Conservation (phyloP, 1,140 invertebrate species). For the Gryon sp. region DNA sequence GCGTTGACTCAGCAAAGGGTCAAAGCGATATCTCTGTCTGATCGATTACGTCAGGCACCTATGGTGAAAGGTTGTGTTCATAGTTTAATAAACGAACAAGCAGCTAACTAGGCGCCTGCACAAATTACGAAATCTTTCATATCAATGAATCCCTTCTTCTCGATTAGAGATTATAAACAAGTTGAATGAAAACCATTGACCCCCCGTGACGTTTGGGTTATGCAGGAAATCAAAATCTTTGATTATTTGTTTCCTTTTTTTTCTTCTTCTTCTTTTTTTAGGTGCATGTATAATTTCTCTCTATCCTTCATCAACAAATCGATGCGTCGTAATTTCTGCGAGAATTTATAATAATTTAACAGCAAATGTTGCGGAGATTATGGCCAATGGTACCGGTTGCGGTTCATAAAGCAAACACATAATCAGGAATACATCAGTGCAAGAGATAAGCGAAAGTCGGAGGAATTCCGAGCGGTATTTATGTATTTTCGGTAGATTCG, state of each 20-base stretch:
- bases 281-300: slow-evolving; percentile 32
- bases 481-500: slow-evolving; percentile 45
- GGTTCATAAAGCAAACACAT: slow-evolving; percentile 56
- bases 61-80: slow-evolving; percentile 45
- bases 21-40: slow-evolving; percentile 72
- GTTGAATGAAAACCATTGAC: slow-evolving; percentile 69
- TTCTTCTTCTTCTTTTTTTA: no score
- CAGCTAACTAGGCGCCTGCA: not conserved
- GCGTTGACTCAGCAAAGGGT: slow-evolving; percentile 70
- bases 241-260: no score
- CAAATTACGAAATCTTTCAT: slow-evolving; percentile 4
- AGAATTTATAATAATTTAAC: slow-evolving; percentile 65
- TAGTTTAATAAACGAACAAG: slow-evolving; percentile 34
- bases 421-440: slow-evolving; percentile 44
- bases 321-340: slow-evolving; percentile 69
- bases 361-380: slow-evolving; percentile 26
- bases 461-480: slow-evolving; percentile 47
- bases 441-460: slow-evolving; percentile 38
- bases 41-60: slow-evolving; percentile 69
- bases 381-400: slow-evolving; percentile 18
- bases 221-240: slow-evolving; percentile 60
- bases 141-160: not conserved
- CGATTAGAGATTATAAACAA: no score
- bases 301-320: slow-evolving; percentile 70
- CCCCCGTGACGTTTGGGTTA: slow-evolving; percentile 69